Evolutionary conservation across 2,888 invertebrate genomes (phyloP).

Genomic region (Hesperia comma): DNA sequence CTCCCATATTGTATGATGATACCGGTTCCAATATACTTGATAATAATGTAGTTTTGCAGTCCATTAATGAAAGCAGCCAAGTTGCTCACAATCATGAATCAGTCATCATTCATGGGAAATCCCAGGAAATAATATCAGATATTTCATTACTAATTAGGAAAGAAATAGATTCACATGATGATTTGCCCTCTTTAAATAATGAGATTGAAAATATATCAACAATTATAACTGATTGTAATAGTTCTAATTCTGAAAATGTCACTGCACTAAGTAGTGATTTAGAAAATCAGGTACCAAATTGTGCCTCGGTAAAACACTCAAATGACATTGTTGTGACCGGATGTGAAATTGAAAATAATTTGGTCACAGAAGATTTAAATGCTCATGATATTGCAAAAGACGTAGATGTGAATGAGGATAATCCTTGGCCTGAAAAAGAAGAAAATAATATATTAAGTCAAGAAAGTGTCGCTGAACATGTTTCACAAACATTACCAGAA

Average conservation of each 20-base stretch:
- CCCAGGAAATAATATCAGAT: slow-evolving; percentile 10
- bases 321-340: neutral
- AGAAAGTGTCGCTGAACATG: neutral
- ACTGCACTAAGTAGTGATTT: slow-evolving; percentile 8
- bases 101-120: slow-evolving; percentile 25
- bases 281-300: slow-evolving; percentile 10
- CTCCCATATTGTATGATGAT: slow-evolving; percentile 2
- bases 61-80: slow-evolving; percentile 4
- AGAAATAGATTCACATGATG: neutral
- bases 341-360: neutral
- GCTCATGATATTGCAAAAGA: neutral
- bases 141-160: neutral
- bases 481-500: neutral
- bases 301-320: neutral
- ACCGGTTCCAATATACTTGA: neutral
- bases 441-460: neutral
- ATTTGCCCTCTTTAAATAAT: slow-evolving; percentile 30
- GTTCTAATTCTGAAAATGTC: neutral
- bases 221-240: slow-evolving; percentile 21
- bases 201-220: slow-evolving; percentile 27
- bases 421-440: neutral
- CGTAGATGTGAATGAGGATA: neutral
- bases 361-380: neutral
- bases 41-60: slow-evolving; percentile 7
- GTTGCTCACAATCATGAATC: slow-evolving; percentile 9